Evolutionary conservation across 1,140 invertebrate species (phyloP).

Genomic region (Drosophila orosa): DNA sequence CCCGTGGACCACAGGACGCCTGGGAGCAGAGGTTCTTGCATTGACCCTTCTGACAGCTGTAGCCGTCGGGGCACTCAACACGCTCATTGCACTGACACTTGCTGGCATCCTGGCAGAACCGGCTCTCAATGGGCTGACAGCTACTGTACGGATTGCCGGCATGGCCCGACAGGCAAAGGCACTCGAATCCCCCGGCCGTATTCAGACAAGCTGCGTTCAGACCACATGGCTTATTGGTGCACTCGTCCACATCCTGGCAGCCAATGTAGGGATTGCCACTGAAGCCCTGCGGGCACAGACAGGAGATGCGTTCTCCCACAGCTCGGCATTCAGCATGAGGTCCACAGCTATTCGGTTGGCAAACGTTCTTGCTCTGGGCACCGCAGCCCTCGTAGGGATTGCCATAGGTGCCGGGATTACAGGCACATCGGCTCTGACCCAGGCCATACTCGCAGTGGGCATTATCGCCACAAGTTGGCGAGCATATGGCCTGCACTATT

Average conservation of each 20-base stretch:
- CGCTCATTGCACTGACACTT: slow-evolving; percentile 89
- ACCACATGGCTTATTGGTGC: slow-evolving; percentile 92
- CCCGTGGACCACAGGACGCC: slow-evolving; percentile 91
- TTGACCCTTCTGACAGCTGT: slow-evolving; percentile 88
- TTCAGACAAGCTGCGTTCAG: slow-evolving; percentile 95
- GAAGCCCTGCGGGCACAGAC: slow-evolving; percentile 92
- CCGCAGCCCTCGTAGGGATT: slow-evolving; percentile 94
- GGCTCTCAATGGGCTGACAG: slow-evolving; percentile 88
- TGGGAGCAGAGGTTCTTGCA: slow-evolving; percentile 91
- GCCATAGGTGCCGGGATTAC: slow-evolving; percentile 92
- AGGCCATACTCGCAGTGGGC: slow-evolving; percentile 94
- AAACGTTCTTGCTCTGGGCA: slow-evolving; percentile 89
- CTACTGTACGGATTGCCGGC: slow-evolving; percentile 93
- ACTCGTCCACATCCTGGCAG: slow-evolving; percentile 95
- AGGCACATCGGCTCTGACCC: slow-evolving; percentile 90
- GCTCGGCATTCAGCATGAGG: slow-evolving; percentile 91
- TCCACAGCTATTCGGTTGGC: slow-evolving; percentile 90
- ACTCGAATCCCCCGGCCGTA: slow-evolving; percentile 93
- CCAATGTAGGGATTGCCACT: slow-evolving; percentile 94
- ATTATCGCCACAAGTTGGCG: slow-evolving; percentile 91
- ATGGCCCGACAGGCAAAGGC: slow-evolving; percentile 91
- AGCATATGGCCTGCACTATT: slow-evolving; percentile 90
- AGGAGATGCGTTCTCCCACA: slow-evolving; percentile 90
- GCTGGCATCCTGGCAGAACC: slow-evolving; percentile 88
- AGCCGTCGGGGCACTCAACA: slow-evolving; percentile 90